A percentile compares a stretch with the other conserved stretches of the same genome.
These are phyloP conservation scores for Diloba caeruleocephala DNA, from an alignment of 2,888 invertebrate genomes.

Conservation along the genomic window DNA sequence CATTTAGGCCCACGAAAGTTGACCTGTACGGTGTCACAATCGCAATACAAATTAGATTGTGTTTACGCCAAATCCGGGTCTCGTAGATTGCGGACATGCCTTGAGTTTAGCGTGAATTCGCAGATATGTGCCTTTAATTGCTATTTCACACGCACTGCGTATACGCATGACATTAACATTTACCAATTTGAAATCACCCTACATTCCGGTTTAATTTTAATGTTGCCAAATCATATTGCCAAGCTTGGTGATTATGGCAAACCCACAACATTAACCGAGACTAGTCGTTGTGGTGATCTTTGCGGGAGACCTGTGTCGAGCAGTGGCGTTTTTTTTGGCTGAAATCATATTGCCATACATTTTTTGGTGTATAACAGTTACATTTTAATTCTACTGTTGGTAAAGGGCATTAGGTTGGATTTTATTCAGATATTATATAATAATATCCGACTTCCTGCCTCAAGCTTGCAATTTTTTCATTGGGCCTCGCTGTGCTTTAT, in stretches of 20 bases:
- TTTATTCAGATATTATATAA: too few species aligned
- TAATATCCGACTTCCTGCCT: too few species aligned
- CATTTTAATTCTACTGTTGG: too few species aligned
- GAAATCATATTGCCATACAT: too few species aligned
- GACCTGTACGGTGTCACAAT: conserved; percentile 47
- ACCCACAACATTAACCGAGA: too few species aligned
- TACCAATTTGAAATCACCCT: conserved; percentile 47
- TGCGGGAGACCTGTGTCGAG: too few species aligned
- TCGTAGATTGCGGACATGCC: conserved; percentile 32
- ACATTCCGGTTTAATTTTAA: conserved; percentile 37
- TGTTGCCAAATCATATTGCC: conserved; percentile 31
- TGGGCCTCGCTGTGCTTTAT: too few species aligned
- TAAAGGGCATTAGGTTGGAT: too few species aligned
- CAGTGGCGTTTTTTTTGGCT: too few species aligned
- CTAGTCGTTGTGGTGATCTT: too few species aligned
- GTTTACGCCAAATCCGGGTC: conserved; percentile 50
- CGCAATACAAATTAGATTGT: conserved; percentile 36
- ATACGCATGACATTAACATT: conserved; percentile 47
- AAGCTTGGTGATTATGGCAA: conserved; percentile 1
- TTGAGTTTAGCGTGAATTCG: conserved; percentile 28
- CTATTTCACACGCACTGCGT: conserved; percentile 51
- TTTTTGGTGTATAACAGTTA: too few species aligned
- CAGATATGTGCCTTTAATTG: conserved; percentile 48
- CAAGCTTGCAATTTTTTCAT: too few species aligned
- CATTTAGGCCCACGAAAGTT: conserved; percentile 52